Conservation (phyloP, 2,113 vertebrate genomes). For the Protobothrops mucrosquamatus region DNA sequence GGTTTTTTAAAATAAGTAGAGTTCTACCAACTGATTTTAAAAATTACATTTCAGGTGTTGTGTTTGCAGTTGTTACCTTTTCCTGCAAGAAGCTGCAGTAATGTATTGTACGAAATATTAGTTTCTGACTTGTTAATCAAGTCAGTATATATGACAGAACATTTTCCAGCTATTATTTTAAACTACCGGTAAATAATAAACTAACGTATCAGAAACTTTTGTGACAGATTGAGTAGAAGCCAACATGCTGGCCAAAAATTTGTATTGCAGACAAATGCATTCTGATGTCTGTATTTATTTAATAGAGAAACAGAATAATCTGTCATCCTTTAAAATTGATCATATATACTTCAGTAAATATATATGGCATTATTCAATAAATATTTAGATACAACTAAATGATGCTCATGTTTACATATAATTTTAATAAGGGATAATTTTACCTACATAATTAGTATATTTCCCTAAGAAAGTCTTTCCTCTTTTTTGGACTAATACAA, state of each 20-base stretch:
- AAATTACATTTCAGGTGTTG: background rate
- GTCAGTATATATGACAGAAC: background rate
- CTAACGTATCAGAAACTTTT: background rate
- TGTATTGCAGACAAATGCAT: background rate
- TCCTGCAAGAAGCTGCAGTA: background rate
- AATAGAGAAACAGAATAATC: background rate
- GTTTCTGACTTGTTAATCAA: background rate
- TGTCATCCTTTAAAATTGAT: background rate
- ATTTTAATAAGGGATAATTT: constrained; percentile 60
- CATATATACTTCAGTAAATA: background rate
- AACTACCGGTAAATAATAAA: background rate
- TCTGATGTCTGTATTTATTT: background rate
- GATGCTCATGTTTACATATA: constrained; percentile 43
- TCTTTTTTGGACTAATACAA: constrained; percentile 60
- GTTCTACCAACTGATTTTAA: background rate
- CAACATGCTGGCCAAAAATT: background rate
- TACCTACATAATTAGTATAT: constrained; percentile 56
- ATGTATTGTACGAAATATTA: background rate
- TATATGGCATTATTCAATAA: background rate
- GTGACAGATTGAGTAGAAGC: background rate
- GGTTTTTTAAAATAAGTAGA: too few relatives aligned
- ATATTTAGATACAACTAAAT: constrained; percentile 2
- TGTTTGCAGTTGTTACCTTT: background rate
- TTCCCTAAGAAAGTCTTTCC: constrained; percentile 59
- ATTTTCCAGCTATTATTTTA: background rate